These are phyloP conservation scores for Notechis scutatus DNA, from an alignment of 2,113 vertebrate species.

Conservation along the genomic window DNA sequence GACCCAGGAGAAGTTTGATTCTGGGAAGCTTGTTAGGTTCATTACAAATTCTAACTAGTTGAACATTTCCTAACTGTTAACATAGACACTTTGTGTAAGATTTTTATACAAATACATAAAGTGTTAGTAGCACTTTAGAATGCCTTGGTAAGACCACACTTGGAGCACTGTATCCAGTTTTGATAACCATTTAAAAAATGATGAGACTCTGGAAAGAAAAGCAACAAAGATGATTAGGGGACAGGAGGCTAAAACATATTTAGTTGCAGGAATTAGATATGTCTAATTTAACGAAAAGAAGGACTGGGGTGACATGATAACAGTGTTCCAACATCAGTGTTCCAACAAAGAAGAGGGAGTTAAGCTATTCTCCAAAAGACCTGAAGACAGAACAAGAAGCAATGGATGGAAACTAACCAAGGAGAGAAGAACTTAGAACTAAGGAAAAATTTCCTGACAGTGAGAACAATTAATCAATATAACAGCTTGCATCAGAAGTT, in stretches of 20 bases:
- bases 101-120: constrained; percentile 5
- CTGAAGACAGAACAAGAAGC: background rate
- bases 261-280: background rate
- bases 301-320: background rate
- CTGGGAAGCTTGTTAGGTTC: background rate
- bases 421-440: background rate
- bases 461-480: background rate
- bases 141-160: background rate
- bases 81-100: background rate
- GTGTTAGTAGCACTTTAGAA: background rate
- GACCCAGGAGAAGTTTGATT: background rate
- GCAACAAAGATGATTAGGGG: background rate
- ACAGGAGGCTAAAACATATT: background rate
- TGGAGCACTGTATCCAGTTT: background rate
- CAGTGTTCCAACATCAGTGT: background rate
- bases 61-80: background rate
- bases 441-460: background rate
- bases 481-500: background rate
- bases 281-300: background rate
- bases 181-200: background rate
- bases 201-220: background rate
- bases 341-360: background rate
- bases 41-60: background rate
- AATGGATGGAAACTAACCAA: background rate
- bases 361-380: background rate